Base-by-base conservation (phyloP, 1,140 invertebrate genomes). In the Nautilus pompilius region DNA sequence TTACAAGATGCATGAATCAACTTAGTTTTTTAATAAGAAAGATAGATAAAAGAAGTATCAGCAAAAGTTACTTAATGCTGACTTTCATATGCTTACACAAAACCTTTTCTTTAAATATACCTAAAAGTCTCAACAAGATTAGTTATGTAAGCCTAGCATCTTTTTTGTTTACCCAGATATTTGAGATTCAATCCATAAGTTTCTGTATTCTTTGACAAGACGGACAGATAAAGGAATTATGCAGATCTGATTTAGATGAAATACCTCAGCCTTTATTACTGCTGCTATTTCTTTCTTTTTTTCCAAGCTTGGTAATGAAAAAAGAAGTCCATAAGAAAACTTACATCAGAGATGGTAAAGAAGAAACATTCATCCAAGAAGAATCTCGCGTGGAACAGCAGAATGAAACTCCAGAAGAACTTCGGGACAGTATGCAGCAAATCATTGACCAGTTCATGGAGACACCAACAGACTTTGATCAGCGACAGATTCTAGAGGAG, bases 361-460 rank as follows among this genome's bases (percentile, higher is more conserved):
- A 81, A 58, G 71, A 81, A 54, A 80, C 78, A 2, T 68, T 72
- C 45, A 69, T 81, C 28, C 62, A 63, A 3, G 77, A 79, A 56
- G 78, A 80, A 32, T 70, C 75, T 24, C 74, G 75, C 32, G 68
- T 81, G 22, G 71, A 77, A 53, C 75, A 78, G 57, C 78, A 81
- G 33, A 68, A 73, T 10, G 77, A 81, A 30, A 69, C 76, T 17
- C 80, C 80, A 5, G 77, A 79, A 55, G 80, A 80, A 46, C 69
- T 81, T 22, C 70, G 72, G 2, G 76, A 79, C 15, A 76, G 72
- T 60, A 77, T 81, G 72, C 77, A 80, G 60, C 70, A 74, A 33
- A 78, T 80, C 60, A 77, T 81, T 49, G 73, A 78, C 60, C 73
- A 81, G 67, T 81, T 81, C 68, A 80, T 81, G 77, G 74, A 72